Conservation (phyloP, 2,888 invertebrate genomes). For the Oeneis ivallda region DNA sequence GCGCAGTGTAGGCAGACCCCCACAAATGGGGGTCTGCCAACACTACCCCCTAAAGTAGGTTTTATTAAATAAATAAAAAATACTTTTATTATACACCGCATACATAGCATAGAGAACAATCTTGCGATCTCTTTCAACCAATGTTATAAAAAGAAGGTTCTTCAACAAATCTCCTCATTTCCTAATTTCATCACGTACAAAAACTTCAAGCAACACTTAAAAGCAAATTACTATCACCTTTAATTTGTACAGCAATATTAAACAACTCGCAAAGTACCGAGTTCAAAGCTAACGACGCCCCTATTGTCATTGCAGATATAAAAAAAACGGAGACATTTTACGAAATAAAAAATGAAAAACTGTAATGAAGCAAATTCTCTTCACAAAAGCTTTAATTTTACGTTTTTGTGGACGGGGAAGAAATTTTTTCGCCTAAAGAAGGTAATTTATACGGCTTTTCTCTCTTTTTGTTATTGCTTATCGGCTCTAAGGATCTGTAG, state of each 20-base stretch:
- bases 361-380: conserved; percentile 4
- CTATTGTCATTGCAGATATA: background rate
- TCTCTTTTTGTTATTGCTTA: background rate
- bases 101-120: too few relatives aligned
- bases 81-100: too few relatives aligned
- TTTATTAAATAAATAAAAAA: too few relatives aligned
- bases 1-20: too few relatives aligned
- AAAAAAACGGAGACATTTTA: background rate
- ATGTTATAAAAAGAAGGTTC: too few relatives aligned
- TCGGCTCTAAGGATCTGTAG: background rate
- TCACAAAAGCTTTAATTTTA: background rate
- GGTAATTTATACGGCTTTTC: background rate
- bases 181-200: too few relatives aligned
- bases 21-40: too few relatives aligned
- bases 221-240: too few relatives aligned
- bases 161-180: too few relatives aligned
- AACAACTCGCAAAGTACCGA: background rate
- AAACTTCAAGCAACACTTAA: too few relatives aligned
- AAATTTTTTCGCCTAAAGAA: background rate
- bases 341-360: conserved; percentile 4
- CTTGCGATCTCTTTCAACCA: too few relatives aligned
- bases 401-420: background rate
- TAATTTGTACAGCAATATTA: background rate
- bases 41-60: too few relatives aligned
- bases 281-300: conserved; percentile 7